phyloP scores from a whole-genome alignment of 2,888 invertebrate species.

The Tridacna gigas region DNA sequence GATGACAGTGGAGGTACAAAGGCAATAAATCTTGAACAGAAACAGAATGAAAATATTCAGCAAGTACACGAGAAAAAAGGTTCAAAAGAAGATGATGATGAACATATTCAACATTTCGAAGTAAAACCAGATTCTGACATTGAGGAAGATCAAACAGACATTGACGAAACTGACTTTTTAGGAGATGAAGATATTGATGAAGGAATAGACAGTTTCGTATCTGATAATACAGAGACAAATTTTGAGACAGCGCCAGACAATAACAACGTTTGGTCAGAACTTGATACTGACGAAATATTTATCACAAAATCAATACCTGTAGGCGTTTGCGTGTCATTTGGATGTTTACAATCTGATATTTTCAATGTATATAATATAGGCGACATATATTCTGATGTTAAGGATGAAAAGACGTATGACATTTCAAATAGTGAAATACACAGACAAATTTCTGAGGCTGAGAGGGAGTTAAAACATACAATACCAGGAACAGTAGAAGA shows the following conservation, averaged over 20 bases:
- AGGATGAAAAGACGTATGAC: not conserved
- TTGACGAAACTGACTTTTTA: constrained; percentile 51
- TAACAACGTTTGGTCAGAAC: not conserved
- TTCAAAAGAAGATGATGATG: not conserved
- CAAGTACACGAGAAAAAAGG: not conserved
- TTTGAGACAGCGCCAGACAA: not conserved
- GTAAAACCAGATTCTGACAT: not conserved
- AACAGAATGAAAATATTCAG: not conserved
- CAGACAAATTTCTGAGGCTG: not conserved
- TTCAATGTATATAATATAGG: constrained; percentile 24
- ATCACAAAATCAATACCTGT: constrained; percentile 32
- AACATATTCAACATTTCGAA: not conserved
- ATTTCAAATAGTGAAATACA: not conserved
- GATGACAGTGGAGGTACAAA: not conserved
- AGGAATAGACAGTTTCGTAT: not conserved
- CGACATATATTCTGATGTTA: not conserved
- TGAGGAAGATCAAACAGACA: constrained; percentile 34
- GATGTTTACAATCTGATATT: constrained; percentile 36
- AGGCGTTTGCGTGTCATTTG: constrained; percentile 50
- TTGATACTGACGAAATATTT: constrained; percentile 4
- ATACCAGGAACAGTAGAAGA: not conserved
- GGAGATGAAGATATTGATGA: constrained; percentile 43
- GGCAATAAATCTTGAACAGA: too few relatives aligned
- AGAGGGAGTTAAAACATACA: not conserved
- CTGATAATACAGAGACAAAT: not conserved